Conservation (phyloP, 2,888 invertebrate species). For the Gastracanthus pulcherrimus region DNA sequence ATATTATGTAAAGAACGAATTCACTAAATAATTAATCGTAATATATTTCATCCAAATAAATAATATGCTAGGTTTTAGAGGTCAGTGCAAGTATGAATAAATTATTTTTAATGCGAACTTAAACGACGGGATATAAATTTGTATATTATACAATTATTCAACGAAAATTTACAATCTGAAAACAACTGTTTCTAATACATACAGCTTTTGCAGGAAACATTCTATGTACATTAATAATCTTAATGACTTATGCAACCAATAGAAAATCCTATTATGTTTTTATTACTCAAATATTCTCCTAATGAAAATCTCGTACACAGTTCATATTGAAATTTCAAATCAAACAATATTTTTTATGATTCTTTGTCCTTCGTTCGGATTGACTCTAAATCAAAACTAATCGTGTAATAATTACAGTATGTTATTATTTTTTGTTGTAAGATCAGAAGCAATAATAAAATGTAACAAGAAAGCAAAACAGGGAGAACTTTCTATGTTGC, state of each 20-base stretch:
- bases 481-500: slow-evolving; percentile 1
- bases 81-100: too few relatives aligned
- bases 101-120: too few relatives aligned
- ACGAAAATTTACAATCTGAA: slow-evolving; percentile 13
- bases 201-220: background rate
- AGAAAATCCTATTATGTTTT: background rate
- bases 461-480: background rate
- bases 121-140: slow-evolving; percentile 10
- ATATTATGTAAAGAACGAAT: too few relatives aligned
- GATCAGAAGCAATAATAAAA: background rate
- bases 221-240: slow-evolving; percentile 20
- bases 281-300: background rate
- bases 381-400: too few relatives aligned
- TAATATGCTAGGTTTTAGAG: too few relatives aligned
- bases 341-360: too few relatives aligned
- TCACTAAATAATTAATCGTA: too few relatives aligned
- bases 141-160: slow-evolving; percentile 2
- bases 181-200: background rate
- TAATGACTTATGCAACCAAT: background rate
- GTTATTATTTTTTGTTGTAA: background rate
- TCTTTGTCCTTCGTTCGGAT: too few relatives aligned
- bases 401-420: too few relatives aligned
- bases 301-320: background rate
- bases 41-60: too few relatives aligned
- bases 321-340: background rate